These are phyloP conservation scores for Baccha elongata DNA, from an alignment of 2,888 invertebrate genomes.

Conservation along the genomic window DNA sequence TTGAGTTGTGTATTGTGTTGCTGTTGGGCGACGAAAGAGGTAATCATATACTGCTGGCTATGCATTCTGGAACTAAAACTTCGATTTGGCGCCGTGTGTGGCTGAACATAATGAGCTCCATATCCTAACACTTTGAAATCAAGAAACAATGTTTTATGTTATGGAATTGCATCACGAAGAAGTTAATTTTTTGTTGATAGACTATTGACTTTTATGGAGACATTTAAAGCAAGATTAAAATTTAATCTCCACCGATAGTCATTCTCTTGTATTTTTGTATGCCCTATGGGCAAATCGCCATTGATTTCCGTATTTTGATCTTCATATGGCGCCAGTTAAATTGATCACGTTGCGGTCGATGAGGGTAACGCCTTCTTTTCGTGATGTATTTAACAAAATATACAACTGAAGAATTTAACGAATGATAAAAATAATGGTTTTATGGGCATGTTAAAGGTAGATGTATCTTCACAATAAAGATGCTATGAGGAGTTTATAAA, in stretches of 20 bases:
- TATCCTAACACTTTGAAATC: conserved; percentile 65
- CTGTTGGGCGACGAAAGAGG: conserved; percentile 48
- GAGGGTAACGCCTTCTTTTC: conserved; percentile 50
- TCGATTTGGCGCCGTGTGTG: conserved; percentile 69
- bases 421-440: conserved; percentile 17
- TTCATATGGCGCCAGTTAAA: conserved; percentile 60
- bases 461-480: too few relatives aligned
- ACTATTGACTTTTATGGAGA: conserved; percentile 54
- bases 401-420: conserved; percentile 26
- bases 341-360: conserved; percentile 61
- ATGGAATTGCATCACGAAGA: not conserved
- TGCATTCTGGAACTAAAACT: conserved; percentile 44
- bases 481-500: too few relatives aligned
- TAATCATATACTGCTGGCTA: conserved; percentile 38
- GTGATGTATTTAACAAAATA: conserved; percentile 38
- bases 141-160: not conserved
- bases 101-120: conserved; percentile 71
- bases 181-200: not conserved
- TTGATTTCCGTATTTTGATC: conserved; percentile 45
- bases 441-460: too few relatives aligned
- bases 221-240: conserved; percentile 29
- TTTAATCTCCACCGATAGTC: conserved; percentile 18
- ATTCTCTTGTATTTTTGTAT: too few relatives aligned
- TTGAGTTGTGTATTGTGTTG: conserved; percentile 63
- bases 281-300: conserved; percentile 10